Evolutionary conservation across 2,113 vertebrate species (phyloP).

Genomic region (Thomomys bottae): DNA sequence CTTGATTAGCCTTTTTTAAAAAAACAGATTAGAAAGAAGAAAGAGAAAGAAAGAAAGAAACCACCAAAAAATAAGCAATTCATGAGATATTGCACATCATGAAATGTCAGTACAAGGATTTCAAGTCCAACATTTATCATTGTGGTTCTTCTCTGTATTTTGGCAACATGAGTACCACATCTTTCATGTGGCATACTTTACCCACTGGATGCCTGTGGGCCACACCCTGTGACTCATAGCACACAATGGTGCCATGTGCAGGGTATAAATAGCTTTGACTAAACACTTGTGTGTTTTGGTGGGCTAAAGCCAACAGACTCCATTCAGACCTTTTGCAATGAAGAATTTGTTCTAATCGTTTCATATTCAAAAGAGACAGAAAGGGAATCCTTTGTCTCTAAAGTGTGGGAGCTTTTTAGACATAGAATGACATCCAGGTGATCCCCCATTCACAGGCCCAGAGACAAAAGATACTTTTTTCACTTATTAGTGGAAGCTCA

Average conservation of each 20-base stretch:
- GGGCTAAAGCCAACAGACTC: background rate
- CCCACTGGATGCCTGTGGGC: background rate
- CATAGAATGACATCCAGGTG: background rate
- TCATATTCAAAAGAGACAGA: background rate
- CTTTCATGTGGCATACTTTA: background rate
- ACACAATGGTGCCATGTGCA: background rate
- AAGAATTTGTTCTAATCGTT: constrained; percentile 5
- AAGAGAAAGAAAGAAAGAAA: background rate
- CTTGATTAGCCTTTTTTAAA: background rate
- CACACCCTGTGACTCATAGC: background rate
- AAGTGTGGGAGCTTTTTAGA: background rate
- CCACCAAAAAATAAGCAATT: background rate
- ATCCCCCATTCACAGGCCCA: too few species aligned
- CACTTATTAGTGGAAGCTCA: too few species aligned
- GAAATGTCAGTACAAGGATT: background rate
- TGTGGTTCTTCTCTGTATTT: background rate
- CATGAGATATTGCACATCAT: background rate
- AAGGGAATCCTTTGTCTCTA: background rate
- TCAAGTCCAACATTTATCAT: background rate
- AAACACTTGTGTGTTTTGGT: background rate
- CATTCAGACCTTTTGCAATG: background rate
- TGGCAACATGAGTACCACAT: background rate
- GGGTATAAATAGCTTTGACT: constrained; percentile 25
- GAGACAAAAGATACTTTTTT: too few species aligned
- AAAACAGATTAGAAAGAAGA: background rate